phyloP scores from a whole-genome alignment of 2,113 vertebrate genomes.

The Anolis carolinensis region DNA sequence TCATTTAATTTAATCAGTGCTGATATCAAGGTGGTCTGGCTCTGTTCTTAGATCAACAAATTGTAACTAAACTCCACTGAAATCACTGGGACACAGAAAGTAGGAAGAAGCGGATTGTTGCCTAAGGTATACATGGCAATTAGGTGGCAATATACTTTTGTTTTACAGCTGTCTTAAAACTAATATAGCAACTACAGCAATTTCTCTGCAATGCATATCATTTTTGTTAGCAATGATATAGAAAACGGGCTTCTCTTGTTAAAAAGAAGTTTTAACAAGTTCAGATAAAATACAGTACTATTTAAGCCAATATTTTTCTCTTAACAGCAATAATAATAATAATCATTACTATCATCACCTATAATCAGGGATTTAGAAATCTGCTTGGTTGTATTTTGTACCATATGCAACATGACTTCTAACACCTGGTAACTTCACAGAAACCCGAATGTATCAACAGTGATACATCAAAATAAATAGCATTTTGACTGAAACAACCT shows the following conservation, averaged over 20 bases:
- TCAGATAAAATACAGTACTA: neutral
- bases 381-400: neutral
- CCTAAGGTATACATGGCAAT: neutral
- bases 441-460: neutral
- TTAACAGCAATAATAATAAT: neutral
- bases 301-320: slow-evolving; percentile 18
- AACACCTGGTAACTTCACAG: neutral
- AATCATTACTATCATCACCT: neutral
- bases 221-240: neutral
- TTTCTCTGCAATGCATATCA: neutral
- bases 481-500: neutral
- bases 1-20: slow-evolving; percentile 55
- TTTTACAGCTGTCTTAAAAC: neutral
- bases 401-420: neutral
- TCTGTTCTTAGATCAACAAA: neutral
- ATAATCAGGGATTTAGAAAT: slow-evolving; percentile 23
- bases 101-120: neutral
- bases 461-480: neutral
- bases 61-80: slow-evolving; percentile 5
- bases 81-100: neutral
- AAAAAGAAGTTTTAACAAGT: neutral
- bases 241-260: slow-evolving; percentile 1
- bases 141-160: neutral
- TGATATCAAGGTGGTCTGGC: neutral
- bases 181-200: neutral